Evolutionary conservation across 1,140 invertebrate genomes (phyloP).

Genomic region (Papilio dardanus): DNA sequence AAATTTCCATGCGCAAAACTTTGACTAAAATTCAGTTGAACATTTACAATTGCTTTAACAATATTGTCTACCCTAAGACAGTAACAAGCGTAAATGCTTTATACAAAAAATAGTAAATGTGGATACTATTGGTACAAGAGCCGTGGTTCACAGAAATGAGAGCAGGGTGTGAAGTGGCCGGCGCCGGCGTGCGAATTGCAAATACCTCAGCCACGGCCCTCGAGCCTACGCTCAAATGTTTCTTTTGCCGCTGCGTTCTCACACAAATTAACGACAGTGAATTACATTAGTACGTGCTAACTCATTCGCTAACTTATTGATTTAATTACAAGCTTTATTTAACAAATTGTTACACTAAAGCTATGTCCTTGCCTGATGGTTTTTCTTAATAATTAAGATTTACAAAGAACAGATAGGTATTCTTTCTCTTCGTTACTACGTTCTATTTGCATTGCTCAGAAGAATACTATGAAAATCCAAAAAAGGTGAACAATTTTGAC

Average conservation of each 20-base stretch:
- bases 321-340: not conserved
- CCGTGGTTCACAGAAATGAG: constrained; percentile 20
- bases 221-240: constrained; percentile 4
- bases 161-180: constrained; percentile 31
- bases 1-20: not conserved
- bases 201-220: constrained; percentile 13
- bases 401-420: too few relatives aligned
- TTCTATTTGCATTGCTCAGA: not conserved
- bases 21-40: not conserved
- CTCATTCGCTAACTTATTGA: not conserved
- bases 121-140: constrained; percentile 10
- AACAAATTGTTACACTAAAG: not conserved
- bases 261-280: constrained; percentile 32
- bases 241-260: constrained; percentile 27
- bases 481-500: not conserved
- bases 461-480: not conserved
- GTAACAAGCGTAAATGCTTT: not conserved
- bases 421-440: too few relatives aligned
- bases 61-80: not conserved
- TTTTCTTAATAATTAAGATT: not conserved
- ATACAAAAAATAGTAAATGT: not conserved
- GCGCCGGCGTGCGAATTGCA: constrained; percentile 26
- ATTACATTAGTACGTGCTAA: constrained; percentile 17
- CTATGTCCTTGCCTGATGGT: not conserved
- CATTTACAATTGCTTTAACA: too few relatives aligned